Conservation (phyloP, 2,113 vertebrate genomes). For the Megaptera novaeangliae region DNA sequence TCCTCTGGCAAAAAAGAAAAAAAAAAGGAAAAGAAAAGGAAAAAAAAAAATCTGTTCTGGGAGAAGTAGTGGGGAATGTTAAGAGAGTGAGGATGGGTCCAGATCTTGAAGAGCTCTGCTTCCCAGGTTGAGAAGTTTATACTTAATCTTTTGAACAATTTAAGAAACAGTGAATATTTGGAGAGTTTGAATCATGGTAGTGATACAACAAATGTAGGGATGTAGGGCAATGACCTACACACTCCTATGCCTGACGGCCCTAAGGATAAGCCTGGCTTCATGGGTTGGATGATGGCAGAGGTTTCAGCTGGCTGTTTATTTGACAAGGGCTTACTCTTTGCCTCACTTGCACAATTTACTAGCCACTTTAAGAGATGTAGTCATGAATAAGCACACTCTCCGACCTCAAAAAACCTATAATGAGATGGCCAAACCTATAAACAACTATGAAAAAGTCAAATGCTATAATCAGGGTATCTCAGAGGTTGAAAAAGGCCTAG, state of each 20-base stretch:
- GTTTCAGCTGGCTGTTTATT: not conserved
- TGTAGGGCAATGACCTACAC: too few species aligned
- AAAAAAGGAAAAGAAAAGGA: not conserved
- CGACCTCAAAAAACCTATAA: not conserved
- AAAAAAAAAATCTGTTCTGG: not conserved
- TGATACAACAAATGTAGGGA: not conserved
- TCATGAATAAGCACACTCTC: not conserved
- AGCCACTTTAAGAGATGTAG: not conserved
- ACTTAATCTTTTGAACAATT: not conserved
- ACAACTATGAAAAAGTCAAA: not conserved
- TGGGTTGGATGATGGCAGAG: not conserved
- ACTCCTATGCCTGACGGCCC: not conserved
- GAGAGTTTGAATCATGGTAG: not conserved
- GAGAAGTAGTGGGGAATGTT: not conserved
- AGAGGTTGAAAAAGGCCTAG: not conserved
- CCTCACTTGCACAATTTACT: not conserved
- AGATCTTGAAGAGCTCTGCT: not conserved
- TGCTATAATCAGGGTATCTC: not conserved
- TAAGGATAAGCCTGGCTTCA: not conserved
- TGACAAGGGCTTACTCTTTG: not conserved
- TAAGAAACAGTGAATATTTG: not conserved
- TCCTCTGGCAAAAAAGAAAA: too few species aligned
- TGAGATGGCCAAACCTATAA: not conserved
- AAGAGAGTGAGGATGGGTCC: not conserved
- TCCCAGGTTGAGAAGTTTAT: not conserved